phyloP scores from a whole-genome alignment of 2,113 vertebrate species.

The Motacilla tschutschensis region DNA sequence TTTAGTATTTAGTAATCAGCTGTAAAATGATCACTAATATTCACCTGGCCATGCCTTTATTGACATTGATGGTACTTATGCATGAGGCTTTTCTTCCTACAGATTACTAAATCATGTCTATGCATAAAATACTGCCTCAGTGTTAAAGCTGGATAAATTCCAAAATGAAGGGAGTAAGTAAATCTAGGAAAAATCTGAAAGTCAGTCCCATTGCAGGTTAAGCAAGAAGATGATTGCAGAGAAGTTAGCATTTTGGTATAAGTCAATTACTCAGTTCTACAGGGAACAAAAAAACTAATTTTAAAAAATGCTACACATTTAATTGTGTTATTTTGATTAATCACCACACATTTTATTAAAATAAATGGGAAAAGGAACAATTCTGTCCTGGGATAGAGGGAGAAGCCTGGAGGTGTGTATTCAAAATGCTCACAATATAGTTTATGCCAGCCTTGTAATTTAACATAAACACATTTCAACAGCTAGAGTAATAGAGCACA shows the following conservation, averaged over 20 bases:
- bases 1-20: too few relatives aligned
- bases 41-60: not conserved
- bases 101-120: not conserved
- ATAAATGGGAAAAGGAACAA: not conserved
- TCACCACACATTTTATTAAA: not conserved
- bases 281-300: not conserved
- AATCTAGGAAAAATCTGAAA: not conserved
- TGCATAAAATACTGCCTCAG: not conserved
- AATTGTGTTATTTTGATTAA: not conserved
- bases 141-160: not conserved
- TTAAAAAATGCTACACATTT: not conserved
- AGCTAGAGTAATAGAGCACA: not conserved
- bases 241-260: not conserved
- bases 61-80: not conserved
- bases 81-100: not conserved
- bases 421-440: not conserved
- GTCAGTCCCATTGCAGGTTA: not conserved
- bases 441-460: not conserved
- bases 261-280: not conserved
- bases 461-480: not conserved
- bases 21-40: not conserved
- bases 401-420: not conserved
- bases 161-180: not conserved
- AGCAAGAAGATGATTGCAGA: not conserved
- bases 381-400: not conserved